A percentile compares a stretch with the other conserved stretches of the same genome.
Conservation (phyloP, 2,888 invertebrate species). For the Chymomyza amoena region DNA sequence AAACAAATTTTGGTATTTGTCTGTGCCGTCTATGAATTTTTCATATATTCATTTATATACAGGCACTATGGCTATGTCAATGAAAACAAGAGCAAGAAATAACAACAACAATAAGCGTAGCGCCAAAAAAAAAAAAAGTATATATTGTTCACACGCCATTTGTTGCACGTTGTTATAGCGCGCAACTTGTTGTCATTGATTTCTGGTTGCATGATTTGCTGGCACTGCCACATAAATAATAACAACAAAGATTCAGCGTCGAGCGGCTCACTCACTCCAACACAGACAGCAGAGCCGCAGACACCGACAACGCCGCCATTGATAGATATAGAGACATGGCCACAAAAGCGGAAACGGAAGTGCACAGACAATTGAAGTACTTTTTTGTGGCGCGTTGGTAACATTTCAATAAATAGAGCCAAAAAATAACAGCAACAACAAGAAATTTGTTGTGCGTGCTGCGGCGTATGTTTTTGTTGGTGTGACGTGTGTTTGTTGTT, state of each 20-base stretch:
- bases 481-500: not conserved
- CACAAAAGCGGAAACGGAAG: conserved; percentile 62
- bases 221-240: conserved; percentile 38
- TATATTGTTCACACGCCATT: conserved; percentile 63
- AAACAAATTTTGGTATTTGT: not conserved
- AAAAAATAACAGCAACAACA: conserved; percentile 3
- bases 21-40: conserved; percentile 38
- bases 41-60: conserved; percentile 23
- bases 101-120: conserved; percentile 38
- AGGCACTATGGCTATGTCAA: conserved; percentile 26
- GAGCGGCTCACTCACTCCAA: conserved; percentile 4
- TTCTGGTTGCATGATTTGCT: conserved; percentile 65
- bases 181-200: conserved; percentile 54
- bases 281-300: not conserved
- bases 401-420: conserved; percentile 69
- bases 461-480: not conserved
- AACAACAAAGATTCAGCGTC: conserved; percentile 38
- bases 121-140: not conserved
- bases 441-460: conserved; percentile 25
- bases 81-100: conserved; percentile 20
- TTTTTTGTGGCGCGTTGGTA: conserved; percentile 38
- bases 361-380: conserved; percentile 69
- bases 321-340: not conserved
- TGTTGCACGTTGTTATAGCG: conserved; percentile 52
- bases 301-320: not conserved